Evolutionary conservation across 2,888 invertebrate species (phyloP), one percentile per base, ranked within the genome.

Genomic region (Drosophila ustulata): DNA sequence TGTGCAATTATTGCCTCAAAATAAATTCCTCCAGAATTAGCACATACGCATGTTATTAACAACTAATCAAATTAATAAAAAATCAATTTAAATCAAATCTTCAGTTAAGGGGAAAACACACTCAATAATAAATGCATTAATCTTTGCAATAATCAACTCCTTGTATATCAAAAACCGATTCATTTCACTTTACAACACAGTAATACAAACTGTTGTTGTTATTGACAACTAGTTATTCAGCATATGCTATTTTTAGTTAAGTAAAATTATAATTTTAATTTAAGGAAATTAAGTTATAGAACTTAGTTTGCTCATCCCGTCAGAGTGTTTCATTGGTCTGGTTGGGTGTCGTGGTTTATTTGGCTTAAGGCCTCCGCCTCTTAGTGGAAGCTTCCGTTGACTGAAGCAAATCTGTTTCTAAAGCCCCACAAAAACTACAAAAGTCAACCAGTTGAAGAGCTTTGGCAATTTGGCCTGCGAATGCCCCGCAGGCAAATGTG

Each of bases 371-470:
- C 11, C 18, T 57, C 30, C 3, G 9, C 18, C 43, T 18, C 39
- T 51, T 13, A 57, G 45, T 18, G 18, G 30, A 5, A 30, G 43
- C 37, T 61, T 45, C 32, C 26, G 37, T 26, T 39, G 45, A 45
- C 46, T 25, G 6, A 9, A 41, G 46, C 69, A 63, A 78, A 74
- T 78, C 69, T 57, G 69, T 13, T 55, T 34, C 61, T 52, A 39
- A 78, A 50, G 23, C 50, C 39, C 28, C 34, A 50, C 61, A 67
- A 66, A 61, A 74, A 61, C 59, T 59, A 55, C 56, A 49, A 71
- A 74, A 81, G 67, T 74, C 71, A 78, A 68, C 51, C 51, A 61
- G 53, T 55, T 78, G 65, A 78, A 75, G 75, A 71, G 78, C 59
- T 68, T 68, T 70, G 18, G 51, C 63, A 61, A 71, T 71, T 66